Base-by-base conservation (phyloP, 2,113 vertebrate genomes). In the Actenoides hombroni region DNA sequence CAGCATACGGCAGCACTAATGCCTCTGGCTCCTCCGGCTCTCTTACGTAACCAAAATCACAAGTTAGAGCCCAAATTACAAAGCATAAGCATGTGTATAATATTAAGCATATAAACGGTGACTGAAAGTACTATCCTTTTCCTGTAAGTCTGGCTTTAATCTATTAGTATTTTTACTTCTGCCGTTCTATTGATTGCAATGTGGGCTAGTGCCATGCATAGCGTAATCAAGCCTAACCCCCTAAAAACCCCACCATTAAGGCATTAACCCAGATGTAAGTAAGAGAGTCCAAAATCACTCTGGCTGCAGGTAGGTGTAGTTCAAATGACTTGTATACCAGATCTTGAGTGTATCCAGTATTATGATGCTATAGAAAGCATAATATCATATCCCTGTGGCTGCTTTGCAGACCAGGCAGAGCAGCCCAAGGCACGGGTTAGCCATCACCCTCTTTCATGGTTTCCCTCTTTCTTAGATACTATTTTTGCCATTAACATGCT, bases 61-160 rank as follows among this genome's bases (percentile, higher is more conserved):
- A 91, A 95, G 80, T 73, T 76, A n/a, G 79, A 88, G 61, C 74
- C 84, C 84, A 65, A 90, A 91, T 93, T 87, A 80, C 75, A 87
- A 63, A 93, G 60, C 76, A 53, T 69, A 82, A 88, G 63, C 73
- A 86, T 80, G 54, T 83, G 84, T 76, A 33, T 53, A 69, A 82
- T 88, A 88, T 77, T 94, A 94, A 86, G 67, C 16, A 16, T 49
- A 65, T 80, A 92, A 93, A 78, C 18, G 35, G 56, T 83, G 63
- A 63, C 59, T 90, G 59, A 92, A 94, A 95, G 92, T 56, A 53
- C 57, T 73, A 44, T 48, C 74, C 74, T 91, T 75, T 94, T 53
- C 51, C 16, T 74, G 68, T 54, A 63, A 31, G 35, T 56, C 80
- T 94, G 76, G 25, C 70, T 95, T 85, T 73, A 85, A 91, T 80